A percentile compares a stretch with the other conserved stretches of the same genome.
Conservation (phyloP, 2,888 invertebrate genomes). For the Boloria selene region DNA sequence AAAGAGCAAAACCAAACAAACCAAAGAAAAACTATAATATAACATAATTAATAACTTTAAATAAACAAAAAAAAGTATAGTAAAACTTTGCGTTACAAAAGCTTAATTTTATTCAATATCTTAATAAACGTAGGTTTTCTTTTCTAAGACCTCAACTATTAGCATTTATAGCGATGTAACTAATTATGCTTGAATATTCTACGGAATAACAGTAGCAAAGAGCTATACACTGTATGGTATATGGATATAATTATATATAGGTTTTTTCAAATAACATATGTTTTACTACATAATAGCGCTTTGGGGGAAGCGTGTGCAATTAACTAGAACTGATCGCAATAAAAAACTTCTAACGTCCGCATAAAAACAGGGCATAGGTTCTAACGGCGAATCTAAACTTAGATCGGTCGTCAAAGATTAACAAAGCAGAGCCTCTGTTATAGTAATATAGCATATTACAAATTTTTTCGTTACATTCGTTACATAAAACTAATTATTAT, state of each 20-base stretch:
- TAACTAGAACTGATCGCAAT: constrained; percentile 40
- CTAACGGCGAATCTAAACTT: constrained; percentile 56
- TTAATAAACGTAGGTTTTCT: too few species aligned
- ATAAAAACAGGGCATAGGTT: constrained; percentile 50
- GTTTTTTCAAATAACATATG: constrained; percentile 31
- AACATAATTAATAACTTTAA: too few species aligned
- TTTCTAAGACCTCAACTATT: too few species aligned
- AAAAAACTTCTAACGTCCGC: constrained; percentile 48
- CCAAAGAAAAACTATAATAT: too few species aligned
- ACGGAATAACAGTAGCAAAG: background rate
- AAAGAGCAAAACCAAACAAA: too few species aligned
- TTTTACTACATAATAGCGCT: constrained; percentile 14
- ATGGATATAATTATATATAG: background rate
- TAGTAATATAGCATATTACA: too few species aligned
- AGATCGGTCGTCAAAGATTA: constrained; percentile 49
- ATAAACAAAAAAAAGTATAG: too few species aligned
- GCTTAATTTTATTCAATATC: too few species aligned
- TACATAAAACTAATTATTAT: too few species aligned
- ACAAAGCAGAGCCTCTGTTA: background rate
- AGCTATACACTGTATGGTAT: background rate
- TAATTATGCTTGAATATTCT: background rate
- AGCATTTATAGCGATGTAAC: too few species aligned
- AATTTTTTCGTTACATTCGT: too few species aligned
- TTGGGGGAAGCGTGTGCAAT: constrained; percentile 37
- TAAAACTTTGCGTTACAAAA: too few species aligned